A percentile compares a stretch with the other conserved stretches of the same genome.
phyloP scores from a whole-genome alignment of 2,113 vertebrate species.

The Cyprinodon tularosa region DNA sequence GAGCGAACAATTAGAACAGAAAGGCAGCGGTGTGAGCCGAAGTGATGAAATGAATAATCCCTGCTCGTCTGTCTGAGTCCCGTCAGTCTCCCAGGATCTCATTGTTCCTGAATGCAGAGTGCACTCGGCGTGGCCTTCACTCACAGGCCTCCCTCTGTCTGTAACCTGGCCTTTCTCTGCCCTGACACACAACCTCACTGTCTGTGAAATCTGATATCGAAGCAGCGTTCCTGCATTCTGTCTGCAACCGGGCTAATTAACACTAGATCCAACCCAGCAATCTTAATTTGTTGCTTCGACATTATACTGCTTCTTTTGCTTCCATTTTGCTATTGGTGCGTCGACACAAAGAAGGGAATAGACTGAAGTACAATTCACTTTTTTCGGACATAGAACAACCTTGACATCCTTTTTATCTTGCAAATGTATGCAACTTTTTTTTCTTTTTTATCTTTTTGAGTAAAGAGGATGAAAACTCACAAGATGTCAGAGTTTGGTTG shows the following conservation, averaged over 20 bases:
- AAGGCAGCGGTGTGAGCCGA: constrained; percentile 38
- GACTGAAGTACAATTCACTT: constrained; percentile 5
- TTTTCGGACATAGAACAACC: background rate
- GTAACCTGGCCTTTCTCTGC: constrained; percentile 59
- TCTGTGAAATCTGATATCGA: constrained; percentile 68
- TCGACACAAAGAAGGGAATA: background rate
- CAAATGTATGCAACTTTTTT: background rate
- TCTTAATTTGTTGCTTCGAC: constrained; percentile 62
- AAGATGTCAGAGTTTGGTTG: background rate
- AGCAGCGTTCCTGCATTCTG: constrained; percentile 20
- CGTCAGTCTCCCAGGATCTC: constrained; percentile 45
- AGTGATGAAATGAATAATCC: constrained; percentile 69
- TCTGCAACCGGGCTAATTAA: constrained; percentile 71
- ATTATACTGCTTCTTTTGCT: constrained; percentile 42
- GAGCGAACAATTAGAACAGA: constrained; percentile 34
- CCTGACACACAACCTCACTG: constrained; percentile 33
- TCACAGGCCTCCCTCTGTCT: constrained; percentile 21
- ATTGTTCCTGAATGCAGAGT: constrained; percentile 59
- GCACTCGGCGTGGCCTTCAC: constrained; percentile 47
- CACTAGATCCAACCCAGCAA: constrained; percentile 63
- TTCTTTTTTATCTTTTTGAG: background rate
- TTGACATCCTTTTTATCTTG: background rate
- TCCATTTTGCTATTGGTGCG: constrained; percentile 20
- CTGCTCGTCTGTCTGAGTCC: constrained; percentile 62
- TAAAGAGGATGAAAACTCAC: background rate